These are phyloP conservation scores for Echiichthys vipera DNA, from an alignment of 2,797 vertebrate species.

Conservation along the genomic window DNA sequence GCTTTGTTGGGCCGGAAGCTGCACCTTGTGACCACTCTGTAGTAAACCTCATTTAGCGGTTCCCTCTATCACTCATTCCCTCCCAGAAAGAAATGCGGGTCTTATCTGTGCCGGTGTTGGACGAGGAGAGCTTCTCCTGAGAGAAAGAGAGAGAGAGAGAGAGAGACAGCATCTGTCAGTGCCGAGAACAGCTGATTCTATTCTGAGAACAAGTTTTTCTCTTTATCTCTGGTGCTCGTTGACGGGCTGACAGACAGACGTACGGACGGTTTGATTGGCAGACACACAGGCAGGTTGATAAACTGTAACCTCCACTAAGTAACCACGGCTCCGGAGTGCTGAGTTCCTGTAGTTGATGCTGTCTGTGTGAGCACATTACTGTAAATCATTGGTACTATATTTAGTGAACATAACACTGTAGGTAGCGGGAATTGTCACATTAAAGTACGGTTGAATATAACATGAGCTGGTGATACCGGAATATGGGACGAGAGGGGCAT, in stretches of 20 bases:
- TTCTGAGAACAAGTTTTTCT: conserved; percentile 61
- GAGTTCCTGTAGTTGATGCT: not conserved
- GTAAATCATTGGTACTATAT: not conserved
- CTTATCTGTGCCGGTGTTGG: conserved; percentile 44
- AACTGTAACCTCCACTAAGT: conserved; percentile 42
- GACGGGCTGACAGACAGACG: conserved; percentile 49
- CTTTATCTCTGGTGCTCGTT: conserved; percentile 43
- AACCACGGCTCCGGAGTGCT: not conserved
- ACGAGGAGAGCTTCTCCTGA: conserved; percentile 37
- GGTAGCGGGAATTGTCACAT: not conserved
- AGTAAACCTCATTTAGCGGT: not conserved
- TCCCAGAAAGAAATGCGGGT: not conserved
- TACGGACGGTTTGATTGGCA: conserved; percentile 59
- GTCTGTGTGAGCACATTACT: conserved; percentile 3
- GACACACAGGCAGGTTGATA: conserved; percentile 32
- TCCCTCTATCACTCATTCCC: conserved; percentile 5
- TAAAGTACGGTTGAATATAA: not conserved
- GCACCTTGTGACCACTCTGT: not conserved
- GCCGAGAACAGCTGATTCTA: conserved; percentile 59
- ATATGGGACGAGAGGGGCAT: not conserved
- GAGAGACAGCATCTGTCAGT: conserved; percentile 32
- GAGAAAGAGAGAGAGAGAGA: conserved; percentile 40
- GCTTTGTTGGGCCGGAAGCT: conserved; percentile 10
- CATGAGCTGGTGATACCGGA: too few relatives aligned
- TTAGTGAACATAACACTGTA: not conserved